Percentiles rank a stretch among this genome's conserved stretches.
Conservation (phyloP, 1,140 invertebrate genomes). For the Drosophila pallidifrons region DNA sequence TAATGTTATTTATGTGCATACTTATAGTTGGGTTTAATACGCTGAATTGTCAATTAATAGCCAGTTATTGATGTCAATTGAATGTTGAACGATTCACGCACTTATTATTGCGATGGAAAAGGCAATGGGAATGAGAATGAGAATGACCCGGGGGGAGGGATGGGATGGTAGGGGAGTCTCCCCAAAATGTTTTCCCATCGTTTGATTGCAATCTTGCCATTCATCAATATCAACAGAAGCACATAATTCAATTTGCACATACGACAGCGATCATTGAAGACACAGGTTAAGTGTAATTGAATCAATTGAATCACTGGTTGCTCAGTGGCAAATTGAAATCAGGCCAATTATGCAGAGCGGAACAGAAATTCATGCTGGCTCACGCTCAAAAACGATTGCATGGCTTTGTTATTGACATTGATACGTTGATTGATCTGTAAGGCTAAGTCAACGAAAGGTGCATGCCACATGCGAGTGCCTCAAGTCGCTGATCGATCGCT, state of each 20-base stretch:
- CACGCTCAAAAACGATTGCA: constrained; percentile 22
- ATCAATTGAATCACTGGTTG: constrained; percentile 70
- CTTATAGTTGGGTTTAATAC: neutral
- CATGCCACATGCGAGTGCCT: constrained; percentile 50
- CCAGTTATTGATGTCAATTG: constrained; percentile 60
- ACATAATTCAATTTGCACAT: constrained; percentile 68
- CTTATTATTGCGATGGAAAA: constrained; percentile 27
- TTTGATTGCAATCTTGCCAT: constrained; percentile 72
- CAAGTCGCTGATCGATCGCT: constrained; percentile 57
- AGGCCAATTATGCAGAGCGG: constrained; percentile 64
- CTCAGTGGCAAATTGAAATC: constrained; percentile 67
- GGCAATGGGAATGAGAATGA: neutral
- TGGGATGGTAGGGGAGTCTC: neutral
- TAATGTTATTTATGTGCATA: constrained; percentile 27
- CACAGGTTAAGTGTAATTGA: constrained; percentile 64
- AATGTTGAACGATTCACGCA: constrained; percentile 45
- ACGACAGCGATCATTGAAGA: constrained; percentile 12
- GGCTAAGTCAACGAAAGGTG: constrained; percentile 56
- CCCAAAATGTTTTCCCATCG: constrained; percentile 58
- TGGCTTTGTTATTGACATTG: constrained; percentile 58
- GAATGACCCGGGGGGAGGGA: too few relatives aligned
- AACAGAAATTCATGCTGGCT: constrained; percentile 27
- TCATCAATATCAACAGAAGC: constrained; percentile 73
- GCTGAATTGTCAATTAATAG: constrained; percentile 23
- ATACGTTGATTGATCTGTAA: constrained; percentile 45